Evolutionary conservation across 2,888 invertebrate genomes (phyloP), one percentile per base, ranked within the genome.

Genomic region (Petrophora chlorosata): DNA sequence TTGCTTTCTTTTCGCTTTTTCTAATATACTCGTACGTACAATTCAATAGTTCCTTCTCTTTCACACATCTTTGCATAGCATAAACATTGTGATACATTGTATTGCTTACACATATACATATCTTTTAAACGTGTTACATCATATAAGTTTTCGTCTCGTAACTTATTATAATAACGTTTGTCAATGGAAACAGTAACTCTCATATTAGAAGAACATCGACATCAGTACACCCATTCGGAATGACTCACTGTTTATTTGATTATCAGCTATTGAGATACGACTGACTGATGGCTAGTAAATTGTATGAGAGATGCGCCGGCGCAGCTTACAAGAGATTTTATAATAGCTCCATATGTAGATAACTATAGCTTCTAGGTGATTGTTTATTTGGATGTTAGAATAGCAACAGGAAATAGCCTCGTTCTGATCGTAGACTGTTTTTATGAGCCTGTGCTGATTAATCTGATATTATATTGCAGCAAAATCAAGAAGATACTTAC

Each of bases 201-300:
- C 32, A 49, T 39, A 26, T 43, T 34, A 34, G 40, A 35, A 43
- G 42, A 39, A 36, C 41, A 51, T 41, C 45, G 29, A 40, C 46
- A 34, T 46, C 40, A 13, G 41, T 52, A 38, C 14, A 57, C 55
- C 41, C 53, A 61, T 61, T 56, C 46, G 43, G 42, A 53, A 74
- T 86, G 85, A 87, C 59, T 86, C 85, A 87, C 53, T 81, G 81
- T 84, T 82, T 82, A 80, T 81, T 76, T 67, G 73, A 69, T 79
- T 81, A 80, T 82, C 76, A 71, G 62, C 47, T 60, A 73, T 71
- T 61, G 63, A 50, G 70, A 67, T 73, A 63, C 59, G 58, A 57
- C 67, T 58, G 62, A 50, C 58, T 67, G 79, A 69, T 73, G 65
- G 67, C 67, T 69, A 70, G 70, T 68, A 67, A 63, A 68, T 63